phyloP scores from a whole-genome alignment of 2,888 invertebrate genomes.

The Drosophila stalkeri region DNA sequence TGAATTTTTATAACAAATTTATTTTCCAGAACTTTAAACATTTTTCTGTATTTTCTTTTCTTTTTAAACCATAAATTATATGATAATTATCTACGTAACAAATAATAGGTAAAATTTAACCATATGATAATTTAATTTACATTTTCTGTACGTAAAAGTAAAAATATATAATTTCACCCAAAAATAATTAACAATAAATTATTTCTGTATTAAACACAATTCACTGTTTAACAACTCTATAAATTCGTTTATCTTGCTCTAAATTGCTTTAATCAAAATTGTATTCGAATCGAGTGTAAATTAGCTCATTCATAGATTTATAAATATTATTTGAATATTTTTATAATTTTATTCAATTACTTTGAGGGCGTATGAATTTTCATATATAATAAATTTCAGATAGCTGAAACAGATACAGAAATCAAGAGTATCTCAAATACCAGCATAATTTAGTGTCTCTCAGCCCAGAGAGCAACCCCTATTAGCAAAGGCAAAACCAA shows the following conservation, averaged over 20 bases:
- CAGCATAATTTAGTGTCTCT: constrained; percentile 30
- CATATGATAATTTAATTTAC: background rate
- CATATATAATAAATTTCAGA: constrained; percentile 9
- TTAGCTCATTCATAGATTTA: background rate
- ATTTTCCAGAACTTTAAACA: too few species aligned
- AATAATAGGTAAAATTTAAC: background rate
- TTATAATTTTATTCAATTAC: background rate
- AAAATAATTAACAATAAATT: background rate
- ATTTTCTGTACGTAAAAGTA: background rate
- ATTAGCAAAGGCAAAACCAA: constrained; percentile 25
- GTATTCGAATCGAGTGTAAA: background rate
- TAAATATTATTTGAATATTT: background rate
- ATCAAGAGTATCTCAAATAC: constrained; percentile 24
- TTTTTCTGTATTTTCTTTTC: too few species aligned
- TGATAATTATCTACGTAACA: too few species aligned
- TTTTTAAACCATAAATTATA: too few species aligned
- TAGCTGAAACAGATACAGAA: constrained; percentile 23
- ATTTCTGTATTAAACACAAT: too few species aligned
- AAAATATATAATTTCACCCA: background rate
- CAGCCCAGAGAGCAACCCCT: constrained; percentile 43
- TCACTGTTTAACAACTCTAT: background rate
- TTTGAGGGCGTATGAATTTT: background rate
- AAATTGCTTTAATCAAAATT: background rate
- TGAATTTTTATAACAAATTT: too few species aligned
- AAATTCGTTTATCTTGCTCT: too few species aligned